Evolutionary conservation across 1,140 invertebrate species (phyloP).

Genomic region (Tribolium madens): DNA sequence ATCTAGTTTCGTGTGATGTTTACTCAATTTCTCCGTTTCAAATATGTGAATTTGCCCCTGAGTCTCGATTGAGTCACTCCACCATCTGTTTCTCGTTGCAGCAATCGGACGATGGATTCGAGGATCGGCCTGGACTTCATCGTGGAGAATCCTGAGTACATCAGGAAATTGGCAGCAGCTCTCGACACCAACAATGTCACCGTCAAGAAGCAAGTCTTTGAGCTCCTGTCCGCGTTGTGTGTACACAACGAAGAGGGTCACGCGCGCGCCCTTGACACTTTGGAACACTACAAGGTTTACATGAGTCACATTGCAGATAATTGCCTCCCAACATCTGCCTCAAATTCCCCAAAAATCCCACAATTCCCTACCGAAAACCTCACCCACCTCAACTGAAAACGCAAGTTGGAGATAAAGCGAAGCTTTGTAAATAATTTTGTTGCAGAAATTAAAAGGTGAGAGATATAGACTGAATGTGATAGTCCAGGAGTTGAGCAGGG

Average conservation of each 20-base stretch:
- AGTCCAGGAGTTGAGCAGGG: constrained; percentile 86
- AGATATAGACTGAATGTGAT: constrained; percentile 90
- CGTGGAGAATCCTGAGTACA: constrained; percentile 93
- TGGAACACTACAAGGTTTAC: constrained; percentile 88
- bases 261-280: constrained; percentile 84
- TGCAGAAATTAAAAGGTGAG: constrained; percentile 82
- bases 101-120: constrained; percentile 77
- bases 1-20: no score
- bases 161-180: constrained; percentile 88
- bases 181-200: constrained; percentile 86
- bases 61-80: no score
- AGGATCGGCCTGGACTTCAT: constrained; percentile 93
- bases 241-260: constrained; percentile 91
- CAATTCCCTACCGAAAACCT: not conserved
- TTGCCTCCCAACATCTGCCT: constrained; percentile 24
- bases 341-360: not conserved
- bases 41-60: not conserved
- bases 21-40: not conserved
- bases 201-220: constrained; percentile 93
- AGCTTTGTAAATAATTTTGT: constrained; percentile 50
- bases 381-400: not conserved
- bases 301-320: constrained; percentile 21
- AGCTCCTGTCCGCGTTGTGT: constrained; percentile 89
- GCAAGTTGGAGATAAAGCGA: no score
- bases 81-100: constrained; percentile 49